Base-by-base conservation (phyloP, 2,113 vertebrate genomes). In the Anolis sagrei region DNA sequence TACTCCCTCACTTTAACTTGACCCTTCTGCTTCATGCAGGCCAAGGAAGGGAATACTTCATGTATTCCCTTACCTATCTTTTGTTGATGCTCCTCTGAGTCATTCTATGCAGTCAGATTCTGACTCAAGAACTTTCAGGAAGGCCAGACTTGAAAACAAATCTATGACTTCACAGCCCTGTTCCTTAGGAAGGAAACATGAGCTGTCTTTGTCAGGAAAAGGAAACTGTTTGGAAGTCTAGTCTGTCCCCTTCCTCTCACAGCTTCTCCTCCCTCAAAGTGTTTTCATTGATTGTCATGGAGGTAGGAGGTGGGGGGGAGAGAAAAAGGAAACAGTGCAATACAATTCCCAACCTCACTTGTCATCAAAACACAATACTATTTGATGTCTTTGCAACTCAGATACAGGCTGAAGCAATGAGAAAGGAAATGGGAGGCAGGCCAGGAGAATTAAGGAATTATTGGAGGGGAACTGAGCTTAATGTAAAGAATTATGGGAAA, bases 151-250 rank as follows among this genome's bases (percentile, higher is more conserved):
- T 83, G 78, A 90, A 51, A 86, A 95, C 86, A 90, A 88, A 90
- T 72, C 66, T 79, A 81, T 83, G 89, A 88, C 89, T 92, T 91
- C 86, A 78, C 86, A 88, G 76, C 39, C 87, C 2, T 39, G 0
- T 74, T 0, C 8, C 84, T 84, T 85, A 94, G 91, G 90, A 81
- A 89, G 89, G 93, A 94, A 95, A 91, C 91, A 81, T 91, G 94
- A 72, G 86, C 81, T 91, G 87, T 90, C 89, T 90, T 89, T 3
- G 58, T 81, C 85, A 81, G 87, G 92, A 94, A 93, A 91, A 80
- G 93, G 81, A 95, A 94, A 94, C 87, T 61, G 68, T 88, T 92
- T 93, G 91, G 92, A 94, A 94, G 93, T 92, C 86, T 82, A 91
- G 94, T 90, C 94, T 3, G 32, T 79, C 70, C 92, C 87, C 94